These are phyloP conservation scores for Pseudochirops corinnae DNA, from an alignment of 2,797 vertebrate species.

Conservation along the genomic window DNA sequence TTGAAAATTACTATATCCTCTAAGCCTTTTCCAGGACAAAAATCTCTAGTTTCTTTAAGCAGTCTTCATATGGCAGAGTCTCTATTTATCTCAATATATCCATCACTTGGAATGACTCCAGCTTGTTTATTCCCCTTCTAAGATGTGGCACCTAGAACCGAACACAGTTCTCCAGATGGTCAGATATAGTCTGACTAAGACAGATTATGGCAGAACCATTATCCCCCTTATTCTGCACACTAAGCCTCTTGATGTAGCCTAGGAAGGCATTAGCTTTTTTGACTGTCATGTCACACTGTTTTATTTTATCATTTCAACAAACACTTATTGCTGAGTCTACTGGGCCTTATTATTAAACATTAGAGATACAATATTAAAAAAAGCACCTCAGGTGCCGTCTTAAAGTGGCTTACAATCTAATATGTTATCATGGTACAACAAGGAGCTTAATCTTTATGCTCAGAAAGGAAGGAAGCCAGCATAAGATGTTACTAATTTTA, in stretches of 20 bases:
- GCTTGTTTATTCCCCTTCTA: neutral
- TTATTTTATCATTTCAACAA: neutral
- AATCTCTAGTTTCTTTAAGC: neutral
- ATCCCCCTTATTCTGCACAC: neutral
- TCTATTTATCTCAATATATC: neutral
- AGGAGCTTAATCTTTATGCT: neutral
- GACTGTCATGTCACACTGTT: neutral
- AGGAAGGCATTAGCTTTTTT: neutral
- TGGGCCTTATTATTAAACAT: neutral
- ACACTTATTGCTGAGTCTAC: neutral
- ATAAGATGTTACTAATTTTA: neutral
- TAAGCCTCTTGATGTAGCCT: neutral
- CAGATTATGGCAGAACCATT: neutral
- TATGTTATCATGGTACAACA: neutral
- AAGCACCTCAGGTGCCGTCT: neutral
- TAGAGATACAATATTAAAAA: neutral
- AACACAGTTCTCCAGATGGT: neutral
- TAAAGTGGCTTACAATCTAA: neutral
- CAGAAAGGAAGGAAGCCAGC: neutral
- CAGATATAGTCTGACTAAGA: neutral
- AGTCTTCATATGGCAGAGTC: neutral
- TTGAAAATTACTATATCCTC: neutral
- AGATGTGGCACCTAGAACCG: neutral
- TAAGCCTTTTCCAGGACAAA: neutral
- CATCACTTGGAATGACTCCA: neutral